phyloP scores from a whole-genome alignment of 2,888 invertebrate species.

The Tortricodes alternella region DNA sequence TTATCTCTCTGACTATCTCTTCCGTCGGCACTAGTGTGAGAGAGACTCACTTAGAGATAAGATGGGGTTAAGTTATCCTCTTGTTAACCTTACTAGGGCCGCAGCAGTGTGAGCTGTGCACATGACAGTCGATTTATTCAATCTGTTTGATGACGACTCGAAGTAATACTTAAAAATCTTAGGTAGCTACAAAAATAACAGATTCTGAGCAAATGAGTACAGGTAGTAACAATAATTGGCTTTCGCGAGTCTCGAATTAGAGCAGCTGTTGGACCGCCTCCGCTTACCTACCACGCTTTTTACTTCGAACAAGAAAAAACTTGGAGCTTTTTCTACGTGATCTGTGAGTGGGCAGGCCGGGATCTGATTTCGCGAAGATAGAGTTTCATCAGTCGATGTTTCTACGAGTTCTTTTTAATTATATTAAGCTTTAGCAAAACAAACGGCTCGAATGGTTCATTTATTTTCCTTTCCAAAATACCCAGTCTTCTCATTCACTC shows the following conservation, averaged over 20 bases:
- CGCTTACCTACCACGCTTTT: constrained; percentile 59
- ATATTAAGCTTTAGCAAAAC: constrained; percentile 57
- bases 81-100: too few relatives aligned
- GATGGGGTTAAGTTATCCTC: too few relatives aligned
- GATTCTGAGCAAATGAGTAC: not conserved
- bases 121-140: too few relatives aligned
- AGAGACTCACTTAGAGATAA: too few relatives aligned
- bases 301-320: constrained; percentile 55
- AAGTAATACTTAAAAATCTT: too few relatives aligned
- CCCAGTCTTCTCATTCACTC: not conserved
- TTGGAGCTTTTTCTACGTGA: constrained; percentile 53
- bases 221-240: constrained; percentile 33
- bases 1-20: too few relatives aligned
- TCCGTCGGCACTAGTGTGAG: too few relatives aligned
- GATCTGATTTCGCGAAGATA: constrained; percentile 76
- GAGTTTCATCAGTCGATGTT: constrained; percentile 71
- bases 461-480: constrained; percentile 37
- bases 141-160: too few relatives aligned
- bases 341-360: constrained; percentile 50
- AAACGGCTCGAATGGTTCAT: constrained; percentile 55
- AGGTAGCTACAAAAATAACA: not conserved
- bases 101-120: too few relatives aligned
- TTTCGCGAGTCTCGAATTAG: constrained; percentile 63
- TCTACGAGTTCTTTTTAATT: constrained; percentile 77
- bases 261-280: constrained; percentile 64